Conservation (phyloP, 2,797 vertebrate genomes). For the Platyrinchus mystaceus region DNA sequence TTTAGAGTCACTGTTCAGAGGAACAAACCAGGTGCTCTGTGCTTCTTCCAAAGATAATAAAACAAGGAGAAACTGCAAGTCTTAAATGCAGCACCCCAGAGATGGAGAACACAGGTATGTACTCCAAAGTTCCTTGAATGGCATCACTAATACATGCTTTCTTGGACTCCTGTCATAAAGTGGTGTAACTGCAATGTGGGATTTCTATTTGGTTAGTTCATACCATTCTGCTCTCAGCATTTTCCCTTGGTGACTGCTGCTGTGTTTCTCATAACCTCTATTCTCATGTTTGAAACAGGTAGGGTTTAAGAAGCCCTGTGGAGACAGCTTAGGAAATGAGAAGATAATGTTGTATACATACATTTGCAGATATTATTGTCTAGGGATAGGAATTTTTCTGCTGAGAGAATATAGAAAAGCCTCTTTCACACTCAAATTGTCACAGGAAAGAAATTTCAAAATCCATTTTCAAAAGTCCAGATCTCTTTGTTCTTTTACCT, state of each 20-base stretch:
- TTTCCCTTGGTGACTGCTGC: neutral
- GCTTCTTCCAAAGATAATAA: neutral
- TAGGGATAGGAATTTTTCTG: neutral
- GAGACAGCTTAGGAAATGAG: neutral
- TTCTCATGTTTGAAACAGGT: neutral
- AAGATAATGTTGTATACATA: neutral
- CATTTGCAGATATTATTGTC: neutral
- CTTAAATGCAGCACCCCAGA: neutral
- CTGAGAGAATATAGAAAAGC: neutral
- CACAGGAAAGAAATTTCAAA: neutral
- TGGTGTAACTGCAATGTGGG: neutral
- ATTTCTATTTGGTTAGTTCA: neutral
- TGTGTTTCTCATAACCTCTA: neutral
- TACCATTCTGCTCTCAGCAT: neutral
- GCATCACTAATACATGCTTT: neutral
- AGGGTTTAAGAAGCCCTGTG: neutral
- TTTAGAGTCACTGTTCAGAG: neutral
- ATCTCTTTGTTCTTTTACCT: neutral
- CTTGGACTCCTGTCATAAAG: neutral
- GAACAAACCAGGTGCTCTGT: neutral
- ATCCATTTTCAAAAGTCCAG: neutral
- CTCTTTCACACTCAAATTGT: neutral
- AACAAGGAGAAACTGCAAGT: neutral
- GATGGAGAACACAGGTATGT: neutral
- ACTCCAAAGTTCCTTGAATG: neutral